Conservation (phyloP, 2,113 vertebrate species). For the Protomyctophum bolini region DNA sequence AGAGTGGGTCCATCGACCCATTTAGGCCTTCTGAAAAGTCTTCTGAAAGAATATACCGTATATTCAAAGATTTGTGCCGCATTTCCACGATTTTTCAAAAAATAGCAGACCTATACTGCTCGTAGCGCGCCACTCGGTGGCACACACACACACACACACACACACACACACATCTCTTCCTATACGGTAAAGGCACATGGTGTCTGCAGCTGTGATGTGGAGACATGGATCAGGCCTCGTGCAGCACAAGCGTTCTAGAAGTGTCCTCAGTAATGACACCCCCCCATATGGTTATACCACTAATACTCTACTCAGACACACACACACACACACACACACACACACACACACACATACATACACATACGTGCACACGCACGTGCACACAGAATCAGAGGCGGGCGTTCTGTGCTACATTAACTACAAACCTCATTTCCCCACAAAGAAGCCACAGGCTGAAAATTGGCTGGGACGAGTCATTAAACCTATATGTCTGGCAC, state of each 20-base stretch:
- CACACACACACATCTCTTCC: slow-evolving; percentile 2
- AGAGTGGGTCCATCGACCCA: no score
- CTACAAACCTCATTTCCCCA: slow-evolving; percentile 74
- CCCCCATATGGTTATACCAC: slow-evolving; percentile 66
- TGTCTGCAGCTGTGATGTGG: slow-evolving; percentile 4
- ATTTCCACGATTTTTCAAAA: no score
- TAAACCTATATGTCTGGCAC: slow-evolving; percentile 66
- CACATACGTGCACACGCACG: slow-evolving; percentile 6
- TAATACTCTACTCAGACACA: slow-evolving; percentile 67
- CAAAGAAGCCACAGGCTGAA: slow-evolving; percentile 72
- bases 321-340: slow-evolving; percentile 21
- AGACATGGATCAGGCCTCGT: slow-evolving; percentile 32
- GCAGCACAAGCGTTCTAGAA: slow-evolving; percentile 53
- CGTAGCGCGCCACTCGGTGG: no score
- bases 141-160: slow-evolving; percentile 22
- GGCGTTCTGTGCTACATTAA: slow-evolving; percentile 74
- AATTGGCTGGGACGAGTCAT: slow-evolving; percentile 75
- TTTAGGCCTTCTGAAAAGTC: no score
- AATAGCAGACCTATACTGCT: no score
- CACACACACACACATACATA: slow-evolving; percentile 7
- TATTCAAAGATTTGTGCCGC: no score
- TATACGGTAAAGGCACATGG: no score
- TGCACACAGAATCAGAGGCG: slow-evolving; percentile 41
- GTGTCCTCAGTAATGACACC: slow-evolving; percentile 63
- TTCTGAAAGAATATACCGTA: no score